These are phyloP conservation scores for Lontra canadensis DNA, from an alignment of 2,113 vertebrate genomes.

Conservation along the genomic window DNA sequence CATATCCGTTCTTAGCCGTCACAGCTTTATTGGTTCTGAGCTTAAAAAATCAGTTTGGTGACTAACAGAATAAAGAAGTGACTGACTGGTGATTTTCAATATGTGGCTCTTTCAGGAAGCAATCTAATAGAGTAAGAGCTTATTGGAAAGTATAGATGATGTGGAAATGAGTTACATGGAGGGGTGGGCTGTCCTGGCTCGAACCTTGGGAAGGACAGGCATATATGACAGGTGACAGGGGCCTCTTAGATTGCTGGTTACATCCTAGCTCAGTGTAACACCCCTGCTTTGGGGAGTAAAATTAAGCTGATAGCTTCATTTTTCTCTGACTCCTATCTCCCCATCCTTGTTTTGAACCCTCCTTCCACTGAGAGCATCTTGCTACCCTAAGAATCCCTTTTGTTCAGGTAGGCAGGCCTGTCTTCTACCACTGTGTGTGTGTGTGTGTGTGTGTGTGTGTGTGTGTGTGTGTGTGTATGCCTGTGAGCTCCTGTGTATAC, in stretches of 20 bases:
- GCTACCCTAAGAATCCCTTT: background rate
- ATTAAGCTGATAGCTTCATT: background rate
- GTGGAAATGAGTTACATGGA: conserved; percentile 31
- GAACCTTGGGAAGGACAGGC: background rate
- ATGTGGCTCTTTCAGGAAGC: conserved; percentile 74
- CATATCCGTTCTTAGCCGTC: conserved; percentile 68
- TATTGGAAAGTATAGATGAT: conserved; percentile 70
- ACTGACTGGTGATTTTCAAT: conserved; percentile 77
- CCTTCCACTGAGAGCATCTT: background rate
- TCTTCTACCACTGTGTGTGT: background rate
- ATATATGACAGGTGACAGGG: background rate
- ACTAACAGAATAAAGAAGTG: conserved; percentile 74
- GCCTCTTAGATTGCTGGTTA: background rate
- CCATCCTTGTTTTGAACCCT: background rate
- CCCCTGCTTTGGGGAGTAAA: background rate
- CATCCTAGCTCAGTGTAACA: background rate
- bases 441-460: background rate
- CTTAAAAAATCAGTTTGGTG: conserved; percentile 78
- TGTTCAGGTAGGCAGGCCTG: background rate
- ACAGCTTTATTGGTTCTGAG: conserved; percentile 79
- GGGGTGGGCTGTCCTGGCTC: background rate
- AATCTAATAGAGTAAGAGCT: conserved; percentile 68
- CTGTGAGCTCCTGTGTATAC: background rate
- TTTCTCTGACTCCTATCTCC: background rate
- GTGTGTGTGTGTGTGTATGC: background rate